These are phyloP conservation scores for Orthosia gothica DNA, from an alignment of 2,888 invertebrate species.

Conservation along the genomic window DNA sequence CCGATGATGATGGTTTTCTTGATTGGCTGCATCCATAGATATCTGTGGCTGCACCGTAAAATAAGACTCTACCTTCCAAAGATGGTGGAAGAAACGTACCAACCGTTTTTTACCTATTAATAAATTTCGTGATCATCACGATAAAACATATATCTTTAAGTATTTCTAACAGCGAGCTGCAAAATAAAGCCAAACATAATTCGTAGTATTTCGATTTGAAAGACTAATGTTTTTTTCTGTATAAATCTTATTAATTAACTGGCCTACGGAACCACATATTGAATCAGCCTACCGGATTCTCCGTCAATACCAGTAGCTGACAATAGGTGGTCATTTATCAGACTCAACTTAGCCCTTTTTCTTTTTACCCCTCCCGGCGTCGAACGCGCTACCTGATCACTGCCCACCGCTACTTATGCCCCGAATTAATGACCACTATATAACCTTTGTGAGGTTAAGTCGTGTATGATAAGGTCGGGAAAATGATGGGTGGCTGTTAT, in stretches of 20 bases:
- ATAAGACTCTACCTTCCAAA: neutral
- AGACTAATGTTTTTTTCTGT: neutral
- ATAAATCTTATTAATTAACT: constrained; percentile 1
- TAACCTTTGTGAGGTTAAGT: constrained; percentile 63
- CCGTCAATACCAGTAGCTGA: constrained; percentile 76
- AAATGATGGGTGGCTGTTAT: constrained; percentile 65
- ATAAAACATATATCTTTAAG: neutral
- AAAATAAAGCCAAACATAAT: neutral
- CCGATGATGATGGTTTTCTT: too few relatives aligned
- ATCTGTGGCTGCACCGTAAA: too few relatives aligned
- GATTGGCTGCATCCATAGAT: too few relatives aligned
- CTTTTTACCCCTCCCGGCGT: constrained; percentile 62
- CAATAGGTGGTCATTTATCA: constrained; percentile 75
- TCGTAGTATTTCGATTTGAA: neutral
- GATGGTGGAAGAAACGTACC: too few relatives aligned
- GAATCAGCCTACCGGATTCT: constrained; percentile 30
- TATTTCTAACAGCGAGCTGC: neutral
- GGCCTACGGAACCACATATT: constrained; percentile 58
- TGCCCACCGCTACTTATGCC: constrained; percentile 67
- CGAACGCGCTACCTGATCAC: constrained; percentile 74
- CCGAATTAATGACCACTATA: constrained; percentile 69
- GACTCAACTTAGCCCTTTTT: constrained; percentile 70
- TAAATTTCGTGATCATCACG: too few relatives aligned
- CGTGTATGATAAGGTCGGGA: constrained; percentile 63
- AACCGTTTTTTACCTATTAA: too few relatives aligned